phyloP scores from a whole-genome alignment of 2,888 invertebrate genomes.

The Petrolisthes manimaculis region DNA sequence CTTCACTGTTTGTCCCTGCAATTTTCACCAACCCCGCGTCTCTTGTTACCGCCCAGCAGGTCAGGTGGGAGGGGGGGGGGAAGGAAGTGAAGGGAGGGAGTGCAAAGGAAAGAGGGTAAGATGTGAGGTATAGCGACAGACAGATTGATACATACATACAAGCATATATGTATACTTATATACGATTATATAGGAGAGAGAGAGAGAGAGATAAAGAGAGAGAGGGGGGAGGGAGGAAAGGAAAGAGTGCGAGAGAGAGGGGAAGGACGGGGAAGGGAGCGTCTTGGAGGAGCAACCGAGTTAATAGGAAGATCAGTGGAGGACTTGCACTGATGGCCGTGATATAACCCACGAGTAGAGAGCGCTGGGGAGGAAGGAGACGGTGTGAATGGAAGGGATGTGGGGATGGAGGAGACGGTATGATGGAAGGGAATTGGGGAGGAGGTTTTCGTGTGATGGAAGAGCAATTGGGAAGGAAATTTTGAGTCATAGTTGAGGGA shows the following conservation, averaged over 20 bases:
- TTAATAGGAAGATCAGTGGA: conserved; percentile 18
- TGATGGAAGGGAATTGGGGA: background rate
- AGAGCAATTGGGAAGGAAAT: background rate
- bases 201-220: background rate
- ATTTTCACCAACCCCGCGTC: background rate
- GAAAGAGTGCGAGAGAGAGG: background rate
- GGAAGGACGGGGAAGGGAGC: background rate
- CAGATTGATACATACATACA: background rate
- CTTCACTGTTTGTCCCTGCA: background rate
- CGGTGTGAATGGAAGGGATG: background rate
- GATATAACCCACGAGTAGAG: background rate
- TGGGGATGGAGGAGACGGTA: background rate
- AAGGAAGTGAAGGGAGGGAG: background rate
- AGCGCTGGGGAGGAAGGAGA: background rate
- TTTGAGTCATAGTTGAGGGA: background rate
- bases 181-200: background rate
- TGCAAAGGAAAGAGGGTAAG: background rate
- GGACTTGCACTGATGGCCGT: conserved; percentile 8
- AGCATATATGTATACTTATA: no score
- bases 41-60: background rate
- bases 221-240: background rate
- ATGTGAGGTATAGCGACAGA: background rate
- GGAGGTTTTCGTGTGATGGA: background rate
- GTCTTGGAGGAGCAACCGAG: conserved; percentile 18
- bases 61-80: background rate